Conservation (phyloP, 2,888 invertebrate species). For the Pterobdella sp. region DNA sequence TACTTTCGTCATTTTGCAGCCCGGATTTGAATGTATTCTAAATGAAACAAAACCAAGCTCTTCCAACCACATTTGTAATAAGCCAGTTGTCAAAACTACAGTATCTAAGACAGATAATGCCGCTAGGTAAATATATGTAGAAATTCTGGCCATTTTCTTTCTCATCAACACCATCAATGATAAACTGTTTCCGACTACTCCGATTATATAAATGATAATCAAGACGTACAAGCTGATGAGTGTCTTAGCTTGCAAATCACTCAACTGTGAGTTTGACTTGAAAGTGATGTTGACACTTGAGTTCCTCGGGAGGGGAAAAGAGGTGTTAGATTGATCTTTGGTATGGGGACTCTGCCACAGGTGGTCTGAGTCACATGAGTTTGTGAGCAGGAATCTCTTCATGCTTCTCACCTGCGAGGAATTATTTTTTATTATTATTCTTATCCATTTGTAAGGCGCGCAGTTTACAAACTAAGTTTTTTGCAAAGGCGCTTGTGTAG, state of each 20-base stretch:
- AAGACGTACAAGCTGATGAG: slow-evolving; percentile 43
- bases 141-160: slow-evolving; percentile 43
- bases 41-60: slow-evolving; percentile 42
- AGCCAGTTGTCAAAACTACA: slow-evolving; percentile 45
- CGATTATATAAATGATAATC: slow-evolving; percentile 44
- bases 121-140: slow-evolving; percentile 46
- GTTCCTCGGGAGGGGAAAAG: not conserved
- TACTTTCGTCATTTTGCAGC: slow-evolving; percentile 44
- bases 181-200: slow-evolving; percentile 47
- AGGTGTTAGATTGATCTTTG: not conserved
- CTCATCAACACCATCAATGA: slow-evolving; percentile 45
- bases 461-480: not conserved
- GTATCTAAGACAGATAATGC: slow-evolving; percentile 46
- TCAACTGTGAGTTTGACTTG: not conserved
- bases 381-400: not conserved
- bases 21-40: slow-evolving; percentile 40
- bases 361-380: slow-evolving; percentile 18
- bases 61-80: slow-evolving; percentile 46
- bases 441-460: too few relatives aligned
- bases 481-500: not conserved
- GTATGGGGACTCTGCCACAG: not conserved
- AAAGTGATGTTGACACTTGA: not conserved
- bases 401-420: not conserved
- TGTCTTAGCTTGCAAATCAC: slow-evolving; percentile 38
- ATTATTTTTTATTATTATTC: not conserved